Evolutionary conservation across 2,797 vertebrate genomes (phyloP).

Genomic region (Myotis daubentonii): DNA sequence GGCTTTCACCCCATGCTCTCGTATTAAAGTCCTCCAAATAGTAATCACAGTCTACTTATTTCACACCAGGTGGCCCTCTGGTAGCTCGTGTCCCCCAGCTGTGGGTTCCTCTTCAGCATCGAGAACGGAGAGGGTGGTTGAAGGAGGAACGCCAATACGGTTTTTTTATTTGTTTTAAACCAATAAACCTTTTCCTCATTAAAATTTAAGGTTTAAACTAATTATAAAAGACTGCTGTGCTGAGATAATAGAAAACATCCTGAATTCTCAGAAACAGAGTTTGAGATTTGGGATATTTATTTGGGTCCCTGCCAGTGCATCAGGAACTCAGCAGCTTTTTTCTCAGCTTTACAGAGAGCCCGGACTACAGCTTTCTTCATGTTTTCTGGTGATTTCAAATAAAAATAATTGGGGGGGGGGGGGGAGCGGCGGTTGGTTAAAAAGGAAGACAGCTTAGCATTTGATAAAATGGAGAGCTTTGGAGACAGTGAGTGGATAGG

Average conservation of each 20-base stretch:
- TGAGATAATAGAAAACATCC: conserved; percentile 15
- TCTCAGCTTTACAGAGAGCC: not conserved
- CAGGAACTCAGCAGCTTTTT: not conserved
- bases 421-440: not conserved
- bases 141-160: not conserved
- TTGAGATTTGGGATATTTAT: not conserved
- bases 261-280: conserved; percentile 19
- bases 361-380: not conserved
- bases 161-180: conserved; percentile 48
- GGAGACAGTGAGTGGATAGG: not conserved
- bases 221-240: conserved; percentile 32
- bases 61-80: conserved; percentile 72
- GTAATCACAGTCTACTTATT: not conserved
- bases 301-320: not conserved
- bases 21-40: not conserved
- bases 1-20: not conserved
- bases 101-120: conserved; percentile 7
- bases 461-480: not conserved
- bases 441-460: not conserved
- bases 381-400: not conserved
- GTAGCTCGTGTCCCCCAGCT: conserved; percentile 17
- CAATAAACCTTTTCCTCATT: conserved; percentile 44
- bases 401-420: not conserved
- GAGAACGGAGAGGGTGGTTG: not conserved
- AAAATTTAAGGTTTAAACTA: conserved; percentile 44